Base-by-base conservation (phyloP, 2,888 invertebrate species). In the Anoncus sp. region DNA sequence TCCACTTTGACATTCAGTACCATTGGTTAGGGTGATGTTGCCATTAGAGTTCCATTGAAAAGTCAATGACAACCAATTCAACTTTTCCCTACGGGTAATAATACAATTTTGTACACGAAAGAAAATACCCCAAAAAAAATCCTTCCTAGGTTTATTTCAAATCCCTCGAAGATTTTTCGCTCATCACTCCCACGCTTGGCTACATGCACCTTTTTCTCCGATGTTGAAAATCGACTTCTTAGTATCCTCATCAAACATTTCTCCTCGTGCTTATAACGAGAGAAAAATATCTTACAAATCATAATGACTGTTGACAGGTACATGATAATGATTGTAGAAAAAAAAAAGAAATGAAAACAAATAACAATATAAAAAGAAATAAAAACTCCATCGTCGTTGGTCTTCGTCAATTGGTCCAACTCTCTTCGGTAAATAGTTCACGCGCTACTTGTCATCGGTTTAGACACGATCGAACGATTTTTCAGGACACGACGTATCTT, bases 361-460 rank as follows among this genome's bases (percentile, higher is more conserved):
- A 53, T n/a, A n/a, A 53, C 24, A 14, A 27, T 31, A 7, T 7
- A 14, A 5, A 31, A 38, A 20, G 6, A 20, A 47, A 69, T 4
- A 35, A 1, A 12, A 22, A 38, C 20, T n/a, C 59, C 16, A 40
- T 47, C 51, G 14, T 49, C 31, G 38, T 45, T 76, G 9, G 12
- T 22, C 31, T 49, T 27, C 40, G 43, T 70, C 66, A n/a, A 31
- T 49, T 62, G 60, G 45, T 76, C 43, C 43, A 49, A 45, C 49
- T 60, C 47, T 55, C 47, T 40, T 24, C 35, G 35, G 69, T 59
- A 70, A 74, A 80, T 69, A 51, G 65, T 78, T 81, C 77, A 77
- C 74, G 76, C 80, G 75, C 80, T 75, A 79, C 76, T 76, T 75
- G 72, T 69, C 69, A 49, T 76, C 76, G 57, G 55, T 78, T n/a